A percentile compares a stretch with the other conserved stretches of the same genome.
Evolutionary conservation across 2,113 vertebrate species (phyloP).

Genomic region (Isurus oxyrinchus): DNA sequence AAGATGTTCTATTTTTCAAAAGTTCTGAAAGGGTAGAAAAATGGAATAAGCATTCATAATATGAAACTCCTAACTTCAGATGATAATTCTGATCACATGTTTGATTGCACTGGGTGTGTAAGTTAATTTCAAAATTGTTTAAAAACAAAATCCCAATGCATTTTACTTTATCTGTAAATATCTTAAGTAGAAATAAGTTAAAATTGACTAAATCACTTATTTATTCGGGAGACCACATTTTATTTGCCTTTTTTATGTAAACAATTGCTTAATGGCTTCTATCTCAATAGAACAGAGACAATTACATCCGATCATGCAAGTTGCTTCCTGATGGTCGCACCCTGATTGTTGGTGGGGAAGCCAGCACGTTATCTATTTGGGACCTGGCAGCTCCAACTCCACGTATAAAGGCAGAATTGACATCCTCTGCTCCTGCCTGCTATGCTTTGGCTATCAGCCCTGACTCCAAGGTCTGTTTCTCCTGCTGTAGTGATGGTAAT

Average conservation of each 20-base stretch:
- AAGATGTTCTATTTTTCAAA: background rate
- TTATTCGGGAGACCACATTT: background rate
- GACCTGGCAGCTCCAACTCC: conserved; percentile 77
- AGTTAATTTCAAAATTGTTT: background rate
- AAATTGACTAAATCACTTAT: background rate
- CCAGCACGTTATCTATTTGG: conserved; percentile 78
- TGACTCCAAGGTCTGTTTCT: conserved; percentile 78
- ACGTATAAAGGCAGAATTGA: conserved; percentile 74
- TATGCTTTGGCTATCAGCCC: conserved; percentile 77
- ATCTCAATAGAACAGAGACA: conserved; percentile 76
- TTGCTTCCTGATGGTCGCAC: conserved; percentile 76
- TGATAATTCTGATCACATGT: background rate
- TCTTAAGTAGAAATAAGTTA: conserved; percentile 37
- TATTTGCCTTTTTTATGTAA: background rate
- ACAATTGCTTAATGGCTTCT: conserved; percentile 64
- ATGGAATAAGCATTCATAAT: background rate
- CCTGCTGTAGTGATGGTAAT: conserved; percentile 75
- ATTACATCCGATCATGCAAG: conserved; percentile 81
- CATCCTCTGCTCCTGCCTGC: conserved; percentile 73
- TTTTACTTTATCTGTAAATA: conserved; percentile 38
- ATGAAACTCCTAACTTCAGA: background rate
- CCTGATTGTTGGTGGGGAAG: conserved; percentile 75
- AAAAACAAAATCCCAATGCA: background rate
- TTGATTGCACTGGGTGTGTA: background rate
- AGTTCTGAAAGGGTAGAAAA: background rate